Base-by-base conservation (phyloP, 2,113 vertebrate genomes). In the Neolamprologus devosi region DNA sequence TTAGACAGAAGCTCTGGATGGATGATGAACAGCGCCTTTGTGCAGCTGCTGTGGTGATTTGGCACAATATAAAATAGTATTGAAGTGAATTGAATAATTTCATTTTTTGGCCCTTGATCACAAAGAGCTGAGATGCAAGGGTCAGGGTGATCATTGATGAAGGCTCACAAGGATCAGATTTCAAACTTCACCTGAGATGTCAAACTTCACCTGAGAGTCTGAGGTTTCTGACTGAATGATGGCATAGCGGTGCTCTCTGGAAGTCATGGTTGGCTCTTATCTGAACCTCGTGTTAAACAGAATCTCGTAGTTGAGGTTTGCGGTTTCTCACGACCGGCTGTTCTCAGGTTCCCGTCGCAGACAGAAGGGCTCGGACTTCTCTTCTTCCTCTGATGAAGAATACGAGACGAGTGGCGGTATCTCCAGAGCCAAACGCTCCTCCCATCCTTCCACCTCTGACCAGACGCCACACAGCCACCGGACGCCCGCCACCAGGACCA, bases 341-440 rank as follows among this genome's bases (percentile, higher is more conserved):
- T 95, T 5, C 8, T 6, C 95, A 99, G 98, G 95, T 90, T 95
- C 97, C 3, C 97, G 96, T 78, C 95, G 96, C 89, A 96, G 97
- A 93, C 97, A 96, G 84, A 98, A 97, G 93, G 97, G 97, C 88
- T 98, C 98, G 2, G 98, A 98, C 94, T 98, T 97, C 94, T 98
- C 97, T 9, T 99, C 98, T 28, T 98, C 98, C 75, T 99, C 98
- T 4, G 98, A 99, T 86, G 98, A 99, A 89, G 98, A 99, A 55
- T 98, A 95, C 45, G 97, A 97, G 94, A 95, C 93, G 78, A 96
- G 92, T 89, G 95, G 97, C 17, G 94, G 95, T 88, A 97, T 96
- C 89, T 95, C 96, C 80, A 97, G 97, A 95, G 93, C 97, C 95
- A 97, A 97, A 87, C 97, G 95, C 91, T 96, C 97, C 90, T 96